These are phyloP conservation scores for Anneissia japonica DNA, from an alignment of 35 echinoderm and acorn worm species.

Conservation along the genomic window DNA sequence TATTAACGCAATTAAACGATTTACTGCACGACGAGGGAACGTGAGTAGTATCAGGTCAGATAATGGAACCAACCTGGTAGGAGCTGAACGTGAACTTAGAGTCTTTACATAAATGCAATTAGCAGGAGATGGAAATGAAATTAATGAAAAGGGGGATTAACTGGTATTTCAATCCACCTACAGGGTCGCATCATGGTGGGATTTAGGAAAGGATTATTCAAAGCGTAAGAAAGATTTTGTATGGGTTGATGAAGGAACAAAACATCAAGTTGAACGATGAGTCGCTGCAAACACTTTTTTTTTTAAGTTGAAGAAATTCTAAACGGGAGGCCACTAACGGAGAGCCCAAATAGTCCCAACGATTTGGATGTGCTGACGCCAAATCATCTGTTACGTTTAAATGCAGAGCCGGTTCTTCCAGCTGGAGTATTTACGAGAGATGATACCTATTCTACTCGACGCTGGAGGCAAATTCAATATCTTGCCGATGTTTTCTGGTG, in stretches of 20 bases:
- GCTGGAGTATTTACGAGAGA: too few relatives aligned
- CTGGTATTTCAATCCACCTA: slow-evolving; percentile 18
- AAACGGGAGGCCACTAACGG: too few relatives aligned
- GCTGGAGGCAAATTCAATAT: background rate
- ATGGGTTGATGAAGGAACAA: background rate
- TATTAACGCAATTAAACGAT: background rate
- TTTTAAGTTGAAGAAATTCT: background rate
- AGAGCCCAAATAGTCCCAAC: too few relatives aligned
- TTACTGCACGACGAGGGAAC: slow-evolving; percentile 30
- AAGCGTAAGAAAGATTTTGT: background rate
- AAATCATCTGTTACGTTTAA: too few relatives aligned
- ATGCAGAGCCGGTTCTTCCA: too few relatives aligned
- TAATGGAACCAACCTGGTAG: slow-evolving; percentile 52
- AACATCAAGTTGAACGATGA: slow-evolving; percentile 16
- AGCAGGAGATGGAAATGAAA: background rate
- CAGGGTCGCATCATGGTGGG: background rate
- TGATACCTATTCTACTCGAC: too few relatives aligned
- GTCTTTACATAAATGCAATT: background rate
- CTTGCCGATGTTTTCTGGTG: background rate
- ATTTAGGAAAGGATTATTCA: slow-evolving; percentile 1
- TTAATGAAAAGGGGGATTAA: background rate
- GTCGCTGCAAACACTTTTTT: slow-evolving; percentile 9
- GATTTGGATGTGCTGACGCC: too few relatives aligned
- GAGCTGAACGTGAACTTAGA: slow-evolving; percentile 34
- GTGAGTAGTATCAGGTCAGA: slow-evolving; percentile 23